Conservation (phyloP, 2,797 vertebrate species). For the Streptopelia turtur region DNA sequence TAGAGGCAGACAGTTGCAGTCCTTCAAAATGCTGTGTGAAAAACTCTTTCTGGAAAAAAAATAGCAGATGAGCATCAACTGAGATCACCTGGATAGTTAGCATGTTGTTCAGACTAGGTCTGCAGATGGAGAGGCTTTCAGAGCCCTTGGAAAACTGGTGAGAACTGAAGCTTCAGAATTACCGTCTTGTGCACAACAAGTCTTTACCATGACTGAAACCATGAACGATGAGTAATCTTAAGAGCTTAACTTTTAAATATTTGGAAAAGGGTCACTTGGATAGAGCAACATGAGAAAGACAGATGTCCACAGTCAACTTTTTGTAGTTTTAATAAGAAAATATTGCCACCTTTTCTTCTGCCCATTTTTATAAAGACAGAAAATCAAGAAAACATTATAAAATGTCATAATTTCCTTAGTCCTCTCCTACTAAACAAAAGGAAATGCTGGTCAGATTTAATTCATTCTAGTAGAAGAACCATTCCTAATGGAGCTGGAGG, state of each 20-base stretch:
- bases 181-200: not conserved
- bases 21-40: not conserved
- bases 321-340: not conserved
- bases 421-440: not conserved
- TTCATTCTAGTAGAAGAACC: not conserved
- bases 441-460: not conserved
- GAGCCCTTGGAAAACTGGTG: not conserved
- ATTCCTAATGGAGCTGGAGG: not conserved
- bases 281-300: not conserved
- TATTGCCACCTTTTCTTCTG: not conserved
- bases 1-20: not conserved
- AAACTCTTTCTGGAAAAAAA: not conserved
- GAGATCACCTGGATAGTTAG: not conserved
- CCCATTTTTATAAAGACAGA: not conserved
- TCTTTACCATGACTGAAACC: not conserved
- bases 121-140: not conserved
- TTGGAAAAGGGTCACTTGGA: not conserved
- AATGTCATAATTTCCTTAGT: not conserved
- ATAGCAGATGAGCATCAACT: not conserved
- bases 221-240: not conserved
- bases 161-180: not conserved
- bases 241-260: not conserved
- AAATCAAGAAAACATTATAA: not conserved
- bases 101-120: not conserved
- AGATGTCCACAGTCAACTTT: not conserved